These are phyloP conservation scores for Mormyrus proboscirostris DNA, from an alignment of 2,797 vertebrate species.

Conservation along the genomic window DNA sequence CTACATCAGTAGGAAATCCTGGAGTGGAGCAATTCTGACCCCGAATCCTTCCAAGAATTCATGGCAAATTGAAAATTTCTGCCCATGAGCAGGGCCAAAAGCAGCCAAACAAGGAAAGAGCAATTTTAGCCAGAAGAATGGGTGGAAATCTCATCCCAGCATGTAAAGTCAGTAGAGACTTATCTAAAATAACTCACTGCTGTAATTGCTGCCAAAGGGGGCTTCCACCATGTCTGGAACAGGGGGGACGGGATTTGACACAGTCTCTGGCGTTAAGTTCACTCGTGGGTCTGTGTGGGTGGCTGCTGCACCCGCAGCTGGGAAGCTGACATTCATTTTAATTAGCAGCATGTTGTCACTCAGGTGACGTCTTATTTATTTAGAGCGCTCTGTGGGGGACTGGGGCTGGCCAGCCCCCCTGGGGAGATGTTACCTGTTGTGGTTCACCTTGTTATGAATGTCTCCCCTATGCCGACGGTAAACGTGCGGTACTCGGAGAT, in stretches of 20 bases:
- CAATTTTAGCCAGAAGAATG: not conserved
- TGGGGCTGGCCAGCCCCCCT: constrained; percentile 24
- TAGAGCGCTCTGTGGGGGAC: constrained; percentile 27
- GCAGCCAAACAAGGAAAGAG: not conserved
- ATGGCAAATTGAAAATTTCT: not conserved
- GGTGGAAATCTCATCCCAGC: not conserved
- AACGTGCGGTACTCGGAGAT: not conserved
- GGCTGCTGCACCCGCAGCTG: constrained; percentile 60
- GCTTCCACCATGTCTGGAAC: constrained; percentile 40
- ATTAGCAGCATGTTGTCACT: constrained; percentile 61
- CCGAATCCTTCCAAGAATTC: not conserved
- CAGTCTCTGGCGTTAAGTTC: constrained; percentile 54
- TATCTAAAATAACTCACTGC: not conserved
- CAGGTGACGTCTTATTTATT: constrained; percentile 37
- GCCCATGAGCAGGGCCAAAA: not conserved
- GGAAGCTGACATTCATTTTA: constrained; percentile 70
- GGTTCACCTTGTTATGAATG: constrained; percentile 13
- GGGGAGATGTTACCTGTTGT: constrained; percentile 46
- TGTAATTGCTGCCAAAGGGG: constrained; percentile 12
- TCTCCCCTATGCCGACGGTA: not conserved
- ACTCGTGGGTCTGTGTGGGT: constrained; percentile 51
- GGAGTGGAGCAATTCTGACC: not conserved
- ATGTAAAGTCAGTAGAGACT: not conserved
- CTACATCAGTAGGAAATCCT: not conserved
- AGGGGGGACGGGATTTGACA: constrained; percentile 35